phyloP scores from a whole-genome alignment of 2,888 invertebrate species.

The Rhabditoides inermis region DNA sequence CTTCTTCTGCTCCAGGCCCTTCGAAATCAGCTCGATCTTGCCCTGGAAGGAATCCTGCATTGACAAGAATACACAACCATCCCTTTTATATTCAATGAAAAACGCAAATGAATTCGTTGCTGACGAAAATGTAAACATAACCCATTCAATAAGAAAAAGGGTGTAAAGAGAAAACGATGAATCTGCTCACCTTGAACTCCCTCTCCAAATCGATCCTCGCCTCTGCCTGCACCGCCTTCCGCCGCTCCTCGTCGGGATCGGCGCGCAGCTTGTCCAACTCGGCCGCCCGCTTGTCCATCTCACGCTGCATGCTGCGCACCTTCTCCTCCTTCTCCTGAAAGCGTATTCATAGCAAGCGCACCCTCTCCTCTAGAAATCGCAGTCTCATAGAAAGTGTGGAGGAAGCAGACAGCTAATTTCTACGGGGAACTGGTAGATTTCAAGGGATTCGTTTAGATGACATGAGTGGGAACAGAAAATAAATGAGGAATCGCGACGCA shows the following conservation, averaged over 20 bases:
- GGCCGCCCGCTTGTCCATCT: slow-evolving; percentile 18
- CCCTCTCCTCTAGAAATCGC: too few species aligned
- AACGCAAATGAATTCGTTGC: not conserved
- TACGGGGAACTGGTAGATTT: too few species aligned
- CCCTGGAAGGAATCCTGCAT: slow-evolving; percentile 13
- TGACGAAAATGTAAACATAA: not conserved
- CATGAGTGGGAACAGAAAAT: too few species aligned
- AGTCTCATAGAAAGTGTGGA: too few species aligned
- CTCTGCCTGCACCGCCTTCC: slow-evolving; percentile 16
- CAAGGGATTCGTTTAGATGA: too few species aligned
- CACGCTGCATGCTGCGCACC: slow-evolving; percentile 16
- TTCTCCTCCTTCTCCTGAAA: slow-evolving; percentile 22
- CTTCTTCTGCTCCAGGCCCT: slow-evolving; percentile 40
- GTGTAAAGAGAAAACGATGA: not conserved
- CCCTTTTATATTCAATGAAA: too few species aligned
- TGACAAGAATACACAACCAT: too few species aligned
- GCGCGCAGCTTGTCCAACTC: slow-evolving; percentile 18
- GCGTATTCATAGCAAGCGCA: not conserved
- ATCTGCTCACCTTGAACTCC: slow-evolving; percentile 21
- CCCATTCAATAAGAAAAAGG: not conserved
- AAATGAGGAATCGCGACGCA: too few species aligned
- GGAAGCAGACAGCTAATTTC: too few species aligned
- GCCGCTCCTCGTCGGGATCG: slow-evolving; percentile 23
- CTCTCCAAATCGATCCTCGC: slow-evolving; percentile 24
- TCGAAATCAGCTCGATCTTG: slow-evolving; percentile 33